Conservation (phyloP, 2,888 invertebrate species). For the Brachylomia viminalis region DNA sequence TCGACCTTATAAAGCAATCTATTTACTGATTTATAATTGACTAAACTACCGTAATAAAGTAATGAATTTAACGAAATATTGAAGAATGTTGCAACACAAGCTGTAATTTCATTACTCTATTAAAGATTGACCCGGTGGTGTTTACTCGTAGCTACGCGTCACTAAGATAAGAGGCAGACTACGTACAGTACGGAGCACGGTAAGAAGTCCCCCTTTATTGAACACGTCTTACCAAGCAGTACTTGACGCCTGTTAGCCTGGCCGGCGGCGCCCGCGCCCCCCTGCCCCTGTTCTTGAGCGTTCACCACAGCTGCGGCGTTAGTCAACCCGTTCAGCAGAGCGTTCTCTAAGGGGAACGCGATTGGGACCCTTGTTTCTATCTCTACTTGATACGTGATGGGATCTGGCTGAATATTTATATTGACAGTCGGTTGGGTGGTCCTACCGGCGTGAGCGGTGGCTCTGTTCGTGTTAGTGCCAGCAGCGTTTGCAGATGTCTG, state of each 20-base stretch:
- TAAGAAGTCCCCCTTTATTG: constrained; percentile 23
- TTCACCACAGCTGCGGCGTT: constrained; percentile 59
- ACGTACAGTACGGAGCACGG: constrained; percentile 22
- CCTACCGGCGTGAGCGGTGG: constrained; percentile 69
- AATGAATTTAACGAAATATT: constrained; percentile 23
- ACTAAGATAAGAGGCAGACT: constrained; percentile 25
- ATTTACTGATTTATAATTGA: constrained; percentile 11
- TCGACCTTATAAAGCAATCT: constrained; percentile 29
- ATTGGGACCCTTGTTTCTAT: constrained; percentile 82
- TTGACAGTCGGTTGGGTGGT: constrained; percentile 74
- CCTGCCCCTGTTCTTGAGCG: constrained; percentile 54
- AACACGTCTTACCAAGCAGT: constrained; percentile 73
- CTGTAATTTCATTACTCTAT: constrained; percentile 46
- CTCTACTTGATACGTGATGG: constrained; percentile 80
- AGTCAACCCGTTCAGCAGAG: constrained; percentile 71
- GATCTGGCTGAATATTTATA: constrained; percentile 75
- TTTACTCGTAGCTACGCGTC: constrained; percentile 27
- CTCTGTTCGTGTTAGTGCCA: constrained; percentile 39
- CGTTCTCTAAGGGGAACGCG: constrained; percentile 77
- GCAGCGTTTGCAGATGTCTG: constrained; percentile 48
- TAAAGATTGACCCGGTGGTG: constrained; percentile 55
- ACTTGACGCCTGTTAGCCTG: constrained; percentile 73
- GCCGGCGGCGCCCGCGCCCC: constrained; percentile 33
- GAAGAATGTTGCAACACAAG: neutral
- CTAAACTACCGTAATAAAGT: constrained; percentile 38